Evolutionary conservation across 2,113 vertebrate genomes (phyloP), one percentile per base, ranked within the genome.

Genomic region (Typhlomys cinereus): DNA sequence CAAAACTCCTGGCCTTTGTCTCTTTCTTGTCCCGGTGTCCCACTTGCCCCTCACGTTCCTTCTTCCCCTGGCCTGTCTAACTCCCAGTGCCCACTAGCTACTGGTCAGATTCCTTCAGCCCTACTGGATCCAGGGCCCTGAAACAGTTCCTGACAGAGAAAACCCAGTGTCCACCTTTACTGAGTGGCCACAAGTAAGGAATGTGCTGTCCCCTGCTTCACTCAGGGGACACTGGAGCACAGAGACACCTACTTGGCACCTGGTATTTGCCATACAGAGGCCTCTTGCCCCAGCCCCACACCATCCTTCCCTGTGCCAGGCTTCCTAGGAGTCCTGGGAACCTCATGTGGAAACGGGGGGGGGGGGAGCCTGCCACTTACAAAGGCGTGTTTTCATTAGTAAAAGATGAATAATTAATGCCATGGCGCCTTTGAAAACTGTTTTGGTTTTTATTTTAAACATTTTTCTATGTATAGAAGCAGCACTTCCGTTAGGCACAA

Each of bases 361-460:
- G 29, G 25, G 48, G 50, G 39, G 66, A 27, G 64, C 0, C 0
- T 48, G 50, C 39, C 0, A 1, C 76, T 48, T 74, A 39, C 61
- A 81, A 89, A 95, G 71, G 17, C 84, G 4, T 82, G 76, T 82
- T 95, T 96, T 96, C 96, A 96, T 97, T 96, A 97, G 73, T 48
- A 59, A 91, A 86, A 75, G 57, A 89, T 96, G 87, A 96, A 96
- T 96, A 96, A 96, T 97, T 96, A 94, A 97, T 95, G 46, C 46
- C 10, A 10, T 2, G 17, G 46, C 0, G n/a, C 76, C 84, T 95
- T 80, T 89, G 76, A 95, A 96, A 96, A 94, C 62, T 82, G 89
- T 96, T 96, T 92, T 79, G 80, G 61, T 84, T 96, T 97, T 96
- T 95, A 92, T 96, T 95, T 97, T 96, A 88, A 95, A 94, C 64